Conservation (phyloP, 2,113 vertebrate species). For the Plestiodon gilberti region DNA sequence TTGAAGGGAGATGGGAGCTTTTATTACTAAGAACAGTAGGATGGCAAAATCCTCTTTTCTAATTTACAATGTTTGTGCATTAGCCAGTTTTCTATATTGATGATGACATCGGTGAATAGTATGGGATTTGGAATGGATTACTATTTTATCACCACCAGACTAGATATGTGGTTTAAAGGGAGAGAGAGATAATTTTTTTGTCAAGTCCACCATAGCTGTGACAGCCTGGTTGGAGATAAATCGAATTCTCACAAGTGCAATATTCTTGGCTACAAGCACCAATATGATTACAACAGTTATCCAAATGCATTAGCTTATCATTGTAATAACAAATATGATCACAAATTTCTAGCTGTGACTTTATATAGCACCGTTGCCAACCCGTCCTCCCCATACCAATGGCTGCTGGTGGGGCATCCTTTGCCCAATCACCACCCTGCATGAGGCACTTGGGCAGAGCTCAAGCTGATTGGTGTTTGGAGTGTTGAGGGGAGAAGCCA, state of each 20-base stretch:
- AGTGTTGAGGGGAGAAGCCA: too few relatives aligned
- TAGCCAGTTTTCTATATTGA: slow-evolving; percentile 52
- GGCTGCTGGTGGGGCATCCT: too few relatives aligned
- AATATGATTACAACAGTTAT: slow-evolving; percentile 63
- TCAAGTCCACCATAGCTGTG: slow-evolving; percentile 73
- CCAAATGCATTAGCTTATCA: slow-evolving; percentile 55
- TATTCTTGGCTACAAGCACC: slow-evolving; percentile 60
- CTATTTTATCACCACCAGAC: slow-evolving; percentile 30
- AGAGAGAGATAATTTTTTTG: slow-evolving; percentile 38
- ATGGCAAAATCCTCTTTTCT: slow-evolving; percentile 24
- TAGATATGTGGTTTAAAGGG: slow-evolving; percentile 12
- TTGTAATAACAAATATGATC: slow-evolving; percentile 63
- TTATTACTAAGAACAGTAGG: not conserved
- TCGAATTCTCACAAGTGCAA: slow-evolving; percentile 65
- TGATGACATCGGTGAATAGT: slow-evolving; percentile 30
- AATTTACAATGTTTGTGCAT: slow-evolving; percentile 36
- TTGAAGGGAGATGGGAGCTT: slow-evolving; percentile 16
- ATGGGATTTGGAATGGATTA: slow-evolving; percentile 24
- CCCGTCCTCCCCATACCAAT: not conserved
- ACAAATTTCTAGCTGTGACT: slow-evolving; percentile 34
- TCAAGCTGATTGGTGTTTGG: too few relatives aligned
- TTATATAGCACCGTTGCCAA: slow-evolving; percentile 26
- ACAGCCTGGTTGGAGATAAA: slow-evolving; percentile 76
- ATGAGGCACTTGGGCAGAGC: too few relatives aligned
- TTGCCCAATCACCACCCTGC: too few relatives aligned